Conservation (phyloP, 2,113 vertebrate genomes). For the Apaloderma vittatum region DNA sequence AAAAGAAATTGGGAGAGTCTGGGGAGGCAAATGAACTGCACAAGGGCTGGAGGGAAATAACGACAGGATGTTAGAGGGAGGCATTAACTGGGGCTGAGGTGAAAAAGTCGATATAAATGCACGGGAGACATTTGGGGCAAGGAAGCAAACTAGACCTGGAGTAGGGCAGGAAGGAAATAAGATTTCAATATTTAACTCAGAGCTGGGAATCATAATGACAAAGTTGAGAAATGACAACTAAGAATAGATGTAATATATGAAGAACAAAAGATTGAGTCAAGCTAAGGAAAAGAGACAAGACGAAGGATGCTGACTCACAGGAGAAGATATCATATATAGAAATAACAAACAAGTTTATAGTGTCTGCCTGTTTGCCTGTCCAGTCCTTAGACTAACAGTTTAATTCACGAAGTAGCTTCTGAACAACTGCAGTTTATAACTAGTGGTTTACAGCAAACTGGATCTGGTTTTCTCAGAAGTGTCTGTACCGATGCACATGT, state of each 20-base stretch:
- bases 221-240: neutral
- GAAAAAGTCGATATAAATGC: neutral
- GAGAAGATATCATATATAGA: neutral
- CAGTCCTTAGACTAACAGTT: neutral
- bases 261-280: constrained; percentile 13
- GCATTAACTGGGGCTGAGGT: neutral
- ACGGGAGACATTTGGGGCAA: neutral
- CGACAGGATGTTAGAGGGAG: neutral
- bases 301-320: neutral
- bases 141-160: constrained; percentile 32
- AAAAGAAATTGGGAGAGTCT: neutral
- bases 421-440: neutral
- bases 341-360: neutral
- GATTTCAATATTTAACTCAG: neutral
- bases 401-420: neutral
- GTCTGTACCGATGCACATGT: neutral
- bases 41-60: neutral
- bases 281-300: neutral
- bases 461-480: neutral
- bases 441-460: neutral
- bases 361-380: neutral
- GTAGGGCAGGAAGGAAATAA: neutral
- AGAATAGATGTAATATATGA: neutral
- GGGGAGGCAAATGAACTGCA: neutral
- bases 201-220: neutral